Evolutionary conservation across 37 sponge, comb jelly and placozoan genomes (phyloP).

Genomic region (Hexactinellida sp.): DNA sequence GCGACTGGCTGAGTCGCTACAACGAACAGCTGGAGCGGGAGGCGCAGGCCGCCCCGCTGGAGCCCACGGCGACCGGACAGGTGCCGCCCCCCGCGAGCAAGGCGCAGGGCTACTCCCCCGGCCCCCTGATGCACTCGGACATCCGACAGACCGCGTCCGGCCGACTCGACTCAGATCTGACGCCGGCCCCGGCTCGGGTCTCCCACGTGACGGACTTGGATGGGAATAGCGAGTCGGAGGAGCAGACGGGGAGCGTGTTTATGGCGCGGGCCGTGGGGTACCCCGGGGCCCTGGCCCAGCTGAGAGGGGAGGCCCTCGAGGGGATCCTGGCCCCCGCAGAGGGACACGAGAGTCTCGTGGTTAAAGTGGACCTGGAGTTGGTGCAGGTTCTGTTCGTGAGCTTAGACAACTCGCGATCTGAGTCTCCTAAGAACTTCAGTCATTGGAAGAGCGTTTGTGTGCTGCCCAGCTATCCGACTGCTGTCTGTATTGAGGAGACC

Average conservation of each 20-base stretch:
- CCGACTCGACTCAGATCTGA: neutral
- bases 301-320: neutral
- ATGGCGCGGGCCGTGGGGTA: neutral
- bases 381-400: neutral
- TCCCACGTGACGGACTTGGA: neutral
- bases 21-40: slow-evolving; percentile 12
- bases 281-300: neutral
- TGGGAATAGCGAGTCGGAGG: neutral
- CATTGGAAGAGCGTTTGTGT: neutral
- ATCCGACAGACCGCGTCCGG: neutral
- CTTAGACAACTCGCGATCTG: neutral
- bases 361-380: neutral
- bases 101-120: neutral
- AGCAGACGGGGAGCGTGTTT: neutral
- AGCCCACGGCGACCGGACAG: neutral
- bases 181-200: neutral
- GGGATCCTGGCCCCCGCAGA: neutral
- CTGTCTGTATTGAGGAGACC: neutral
- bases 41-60: neutral
- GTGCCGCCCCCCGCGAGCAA: neutral
- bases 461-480: neutral
- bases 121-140: neutral
- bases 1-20: neutral
- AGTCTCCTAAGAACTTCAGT: neutral
- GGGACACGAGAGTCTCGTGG: neutral